Evolutionary conservation across 2,888 invertebrate genomes (phyloP).

Genomic region (Ceratothoa steindachneri): DNA sequence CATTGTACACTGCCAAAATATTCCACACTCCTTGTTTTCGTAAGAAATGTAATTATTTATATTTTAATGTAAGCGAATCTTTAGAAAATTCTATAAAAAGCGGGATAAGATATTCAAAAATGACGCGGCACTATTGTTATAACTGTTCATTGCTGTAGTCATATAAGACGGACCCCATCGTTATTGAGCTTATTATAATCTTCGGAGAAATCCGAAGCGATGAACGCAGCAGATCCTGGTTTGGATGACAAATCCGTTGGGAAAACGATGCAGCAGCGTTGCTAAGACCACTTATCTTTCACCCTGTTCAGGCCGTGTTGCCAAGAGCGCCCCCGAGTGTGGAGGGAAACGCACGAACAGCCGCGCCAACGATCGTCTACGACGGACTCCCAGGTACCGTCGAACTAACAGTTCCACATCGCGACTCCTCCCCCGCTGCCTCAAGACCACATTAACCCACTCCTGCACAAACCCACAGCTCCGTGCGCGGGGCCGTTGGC

Average conservation of each 20-base stretch:
- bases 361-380: neutral
- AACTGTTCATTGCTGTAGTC: too few species aligned
- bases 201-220: too few species aligned
- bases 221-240: neutral
- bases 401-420: constrained; percentile 15
- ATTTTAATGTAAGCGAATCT: neutral
- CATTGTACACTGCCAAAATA: neutral
- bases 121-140: neutral
- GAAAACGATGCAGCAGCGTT: neutral
- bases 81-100: neutral
- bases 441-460: constrained; percentile 5
- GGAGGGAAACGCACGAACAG: neutral
- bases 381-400: constrained; percentile 25
- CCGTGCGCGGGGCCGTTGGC: too few species aligned
- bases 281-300: neutral
- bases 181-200: too few species aligned
- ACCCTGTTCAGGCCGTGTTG: neutral
- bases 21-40: neutral
- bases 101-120: neutral
- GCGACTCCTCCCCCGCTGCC: constrained; percentile 4
- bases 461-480: too few species aligned
- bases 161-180: too few species aligned
- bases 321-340: neutral
- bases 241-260: neutral
- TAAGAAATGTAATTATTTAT: neutral